Evolutionary conservation across 1,140 invertebrate genomes (phyloP).

Genomic region (Triops longicaudatus): DNA sequence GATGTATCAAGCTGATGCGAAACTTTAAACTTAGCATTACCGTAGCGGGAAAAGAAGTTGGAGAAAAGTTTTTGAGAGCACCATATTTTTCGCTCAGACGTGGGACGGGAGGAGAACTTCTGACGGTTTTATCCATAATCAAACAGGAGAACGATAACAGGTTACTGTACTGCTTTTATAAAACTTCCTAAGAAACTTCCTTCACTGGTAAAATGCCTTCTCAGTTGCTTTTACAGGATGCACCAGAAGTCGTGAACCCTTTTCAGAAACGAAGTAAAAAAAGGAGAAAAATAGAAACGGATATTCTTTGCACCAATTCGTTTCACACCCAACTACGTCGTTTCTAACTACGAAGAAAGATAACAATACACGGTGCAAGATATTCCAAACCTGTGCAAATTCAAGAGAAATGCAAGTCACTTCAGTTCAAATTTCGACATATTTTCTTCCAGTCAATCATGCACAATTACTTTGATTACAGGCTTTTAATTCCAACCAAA

Average conservation of each 20-base stretch:
- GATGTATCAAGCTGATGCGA: neutral
- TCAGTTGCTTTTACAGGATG: neutral
- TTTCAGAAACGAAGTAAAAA: neutral
- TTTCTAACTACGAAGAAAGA: too few species aligned
- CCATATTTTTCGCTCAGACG: neutral
- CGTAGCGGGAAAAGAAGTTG: neutral
- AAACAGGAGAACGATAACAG: constrained; percentile 2
- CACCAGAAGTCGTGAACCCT: neutral
- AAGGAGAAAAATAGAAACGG: neutral
- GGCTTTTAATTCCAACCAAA: too few species aligned
- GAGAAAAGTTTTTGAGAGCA: constrained; percentile 7
- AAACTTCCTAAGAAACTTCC: neutral
- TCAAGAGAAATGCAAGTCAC: too few species aligned
- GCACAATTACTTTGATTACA: too few species aligned
- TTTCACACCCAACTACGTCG: too few species aligned
- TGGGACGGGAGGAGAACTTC: constrained; percentile 10
- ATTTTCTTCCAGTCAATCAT: too few species aligned
- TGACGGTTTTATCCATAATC: constrained; percentile 5
- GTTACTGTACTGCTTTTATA: neutral
- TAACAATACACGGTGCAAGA: too few species aligned
- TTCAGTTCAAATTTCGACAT: too few species aligned
- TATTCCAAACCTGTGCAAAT: too few species aligned
- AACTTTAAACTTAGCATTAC: neutral
- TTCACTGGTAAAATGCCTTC: neutral
- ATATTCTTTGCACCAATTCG: too few species aligned